Evolutionary conservation across 2,797 vertebrate genomes (phyloP), one percentile per base, ranked within the genome.

Genomic region (Acanthurus lineatus): DNA sequence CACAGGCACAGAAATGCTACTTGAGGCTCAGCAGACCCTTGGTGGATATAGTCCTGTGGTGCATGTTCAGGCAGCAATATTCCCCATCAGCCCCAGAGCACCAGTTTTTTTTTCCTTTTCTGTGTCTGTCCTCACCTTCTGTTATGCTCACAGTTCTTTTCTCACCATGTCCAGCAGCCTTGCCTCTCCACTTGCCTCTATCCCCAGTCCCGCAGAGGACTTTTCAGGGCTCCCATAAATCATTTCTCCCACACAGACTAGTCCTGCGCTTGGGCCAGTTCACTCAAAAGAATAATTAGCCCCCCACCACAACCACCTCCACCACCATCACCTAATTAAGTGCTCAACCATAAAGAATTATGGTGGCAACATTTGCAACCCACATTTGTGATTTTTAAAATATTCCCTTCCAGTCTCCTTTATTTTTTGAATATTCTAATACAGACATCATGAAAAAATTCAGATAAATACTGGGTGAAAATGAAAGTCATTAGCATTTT

Each of bases 251-350:
- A 74, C 65, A 45, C 69, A 82, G 84, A 83, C 73, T 48, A 64
- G 79, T 78, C 69, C 54, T 75, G 81, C 86, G 84, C 85, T 88
- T 35, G 11, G 70, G 77, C 77, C 75, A 81, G 88, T 87, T 88
- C 82, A 59, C 77, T 81, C 90, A 88, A 90, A 93, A 93, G 73
- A 94, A 93, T 94, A 93, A 95, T 92, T 85, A 91, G 86, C 53
- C 64, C 80, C 54, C 65, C 5, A 3, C 47, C 28, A 45, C 66
- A 70, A 56, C 51, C 69, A 67, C 57, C 73, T 17, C 45, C 40
- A 56, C 81, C 69, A 58, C 48, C 54, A 53, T 61, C 75, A 69
- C 86, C 87, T 88, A 86, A 93, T 93, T 92, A 93, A 90, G 82
- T 90, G 70, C 84, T 90, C 71, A 77, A 76, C 81, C 71, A 81